Evolutionary conservation across 2,113 vertebrate genomes (phyloP).

Genomic region (Rhegmatorhina hoffmannsi): DNA sequence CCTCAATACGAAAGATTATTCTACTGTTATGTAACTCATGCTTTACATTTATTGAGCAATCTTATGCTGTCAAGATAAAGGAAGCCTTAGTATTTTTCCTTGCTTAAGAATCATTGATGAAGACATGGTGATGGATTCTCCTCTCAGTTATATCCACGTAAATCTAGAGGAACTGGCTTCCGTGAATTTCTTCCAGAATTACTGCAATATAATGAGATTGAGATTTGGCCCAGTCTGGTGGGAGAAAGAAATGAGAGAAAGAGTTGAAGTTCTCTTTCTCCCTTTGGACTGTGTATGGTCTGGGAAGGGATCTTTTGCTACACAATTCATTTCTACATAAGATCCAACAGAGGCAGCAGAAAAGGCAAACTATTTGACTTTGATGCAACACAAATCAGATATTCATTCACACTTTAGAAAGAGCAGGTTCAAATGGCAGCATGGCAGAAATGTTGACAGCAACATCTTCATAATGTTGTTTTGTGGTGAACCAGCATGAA

Average conservation of each 20-base stretch:
- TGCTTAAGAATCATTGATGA: background rate
- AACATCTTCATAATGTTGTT: background rate
- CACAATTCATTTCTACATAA: fast-evolving
- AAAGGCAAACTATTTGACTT: background rate
- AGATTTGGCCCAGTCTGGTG: background rate
- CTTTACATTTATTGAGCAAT: slow-evolving; percentile 61
- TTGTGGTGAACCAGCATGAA: background rate
- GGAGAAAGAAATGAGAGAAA: background rate
- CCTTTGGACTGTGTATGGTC: background rate
- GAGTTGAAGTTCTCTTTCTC: background rate
- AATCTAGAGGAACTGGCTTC: background rate
- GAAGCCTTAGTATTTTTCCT: slow-evolving; percentile 26
- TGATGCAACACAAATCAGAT: fast-evolving
- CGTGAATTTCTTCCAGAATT: background rate
- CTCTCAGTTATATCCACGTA: background rate
- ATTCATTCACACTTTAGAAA: background rate
- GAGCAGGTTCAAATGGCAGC: fast-evolving
- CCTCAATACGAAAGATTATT: slow-evolving; percentile 53
- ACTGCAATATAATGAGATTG: background rate
- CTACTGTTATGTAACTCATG: slow-evolving; percentile 23
- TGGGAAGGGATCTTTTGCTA: fast-evolving
- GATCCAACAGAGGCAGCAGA: background rate
- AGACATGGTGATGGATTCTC: background rate
- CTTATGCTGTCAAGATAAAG: slow-evolving; percentile 47
- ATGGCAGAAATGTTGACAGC: fast-evolving